Evolutionary conservation across 2,888 invertebrate species (phyloP).

Genomic region (Cheilosia scutellata): DNA sequence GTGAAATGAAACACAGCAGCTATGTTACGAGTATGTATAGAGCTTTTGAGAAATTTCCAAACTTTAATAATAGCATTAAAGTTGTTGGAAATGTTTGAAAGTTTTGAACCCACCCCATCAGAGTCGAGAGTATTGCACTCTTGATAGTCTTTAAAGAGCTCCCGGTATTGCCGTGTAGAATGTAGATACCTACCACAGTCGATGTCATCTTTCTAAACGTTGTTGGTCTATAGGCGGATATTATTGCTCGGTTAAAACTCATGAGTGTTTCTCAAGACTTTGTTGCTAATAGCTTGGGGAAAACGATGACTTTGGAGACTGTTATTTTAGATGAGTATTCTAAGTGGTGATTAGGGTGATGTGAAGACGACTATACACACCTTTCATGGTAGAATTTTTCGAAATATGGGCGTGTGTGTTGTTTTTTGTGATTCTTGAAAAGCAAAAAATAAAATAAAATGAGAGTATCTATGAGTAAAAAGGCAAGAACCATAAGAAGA

Average conservation of each 20-base stretch:
- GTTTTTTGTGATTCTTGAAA: too few species aligned
- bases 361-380: not conserved
- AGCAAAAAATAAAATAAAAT: too few species aligned
- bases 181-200: not conserved
- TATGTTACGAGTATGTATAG: not conserved
- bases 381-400: too few species aligned
- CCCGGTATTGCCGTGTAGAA: too few species aligned
- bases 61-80: slow-evolving; percentile 65
- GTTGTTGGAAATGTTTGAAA: slow-evolving; percentile 38
- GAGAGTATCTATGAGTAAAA: too few species aligned
- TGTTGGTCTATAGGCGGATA: slow-evolving; percentile 3
- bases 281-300: not conserved
- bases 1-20: slow-evolving; percentile 29
- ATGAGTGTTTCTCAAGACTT: slow-evolving; percentile 7
- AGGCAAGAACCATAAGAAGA: too few species aligned
- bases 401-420: too few species aligned
- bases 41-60: slow-evolving; percentile 37
- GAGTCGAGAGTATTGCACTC: not conserved
- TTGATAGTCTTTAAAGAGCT: slow-evolving; percentile 2
- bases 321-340: not conserved
- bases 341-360: not conserved
- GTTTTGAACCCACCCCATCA: slow-evolving; percentile 9
- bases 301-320: not conserved
- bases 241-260: not conserved
- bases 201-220: not conserved